Conservation (phyloP, 2,888 invertebrate species). For the Odiellus spinosus region DNA sequence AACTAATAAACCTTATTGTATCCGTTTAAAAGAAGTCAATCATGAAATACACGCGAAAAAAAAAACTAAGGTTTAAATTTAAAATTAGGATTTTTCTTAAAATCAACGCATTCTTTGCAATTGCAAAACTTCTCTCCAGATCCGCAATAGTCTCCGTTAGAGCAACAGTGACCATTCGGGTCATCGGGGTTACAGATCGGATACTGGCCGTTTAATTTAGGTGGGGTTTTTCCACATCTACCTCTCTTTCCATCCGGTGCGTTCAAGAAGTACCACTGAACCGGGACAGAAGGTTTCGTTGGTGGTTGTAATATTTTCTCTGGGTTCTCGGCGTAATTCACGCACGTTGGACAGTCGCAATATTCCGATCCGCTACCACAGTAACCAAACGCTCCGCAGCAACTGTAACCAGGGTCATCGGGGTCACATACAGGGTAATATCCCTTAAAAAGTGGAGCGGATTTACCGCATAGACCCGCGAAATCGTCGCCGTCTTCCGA, state of each 20-base stretch:
- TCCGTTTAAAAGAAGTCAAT: too few relatives aligned
- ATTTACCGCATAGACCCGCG: constrained; percentile 23
- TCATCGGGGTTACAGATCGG: constrained; percentile 9
- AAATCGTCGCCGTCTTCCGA: constrained; percentile 23
- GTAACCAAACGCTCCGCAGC: constrained; percentile 26
- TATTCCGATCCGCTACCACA: constrained; percentile 26
- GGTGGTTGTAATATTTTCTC: constrained; percentile 2
- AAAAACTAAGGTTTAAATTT: not conserved
- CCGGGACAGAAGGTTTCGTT: not conserved
- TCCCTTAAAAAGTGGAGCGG: constrained; percentile 25
- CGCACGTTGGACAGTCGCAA: constrained; percentile 25
- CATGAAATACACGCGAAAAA: too few relatives aligned
- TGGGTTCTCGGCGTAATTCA: constrained; percentile 5
- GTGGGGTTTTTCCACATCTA: constrained; percentile 3
- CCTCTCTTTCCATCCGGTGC: not conserved
- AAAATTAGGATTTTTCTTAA: not conserved
- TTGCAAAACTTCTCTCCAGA: constrained; percentile 3
- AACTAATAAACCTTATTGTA: too few relatives aligned
- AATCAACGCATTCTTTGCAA: constrained; percentile 4
- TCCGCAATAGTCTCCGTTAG: constrained; percentile 4
- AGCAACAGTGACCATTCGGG: constrained; percentile 5
- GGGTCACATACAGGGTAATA: constrained; percentile 27
- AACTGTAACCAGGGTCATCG: constrained; percentile 26
- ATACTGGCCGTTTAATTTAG: constrained; percentile 2
- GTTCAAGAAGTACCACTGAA: constrained; percentile 4